Conservation (phyloP, 2,888 invertebrate genomes). For the Mythimna impura region DNA sequence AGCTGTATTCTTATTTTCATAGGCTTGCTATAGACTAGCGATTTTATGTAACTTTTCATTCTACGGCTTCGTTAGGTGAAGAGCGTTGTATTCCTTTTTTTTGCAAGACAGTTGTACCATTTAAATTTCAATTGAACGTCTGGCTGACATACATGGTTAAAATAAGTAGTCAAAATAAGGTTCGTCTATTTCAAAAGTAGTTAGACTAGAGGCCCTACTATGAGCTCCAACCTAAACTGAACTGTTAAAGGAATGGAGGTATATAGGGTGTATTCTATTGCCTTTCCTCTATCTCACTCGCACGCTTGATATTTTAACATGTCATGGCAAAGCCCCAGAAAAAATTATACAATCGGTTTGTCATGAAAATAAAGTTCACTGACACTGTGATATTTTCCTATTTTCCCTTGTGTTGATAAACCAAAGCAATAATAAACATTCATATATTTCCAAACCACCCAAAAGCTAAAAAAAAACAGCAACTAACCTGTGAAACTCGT, state of each 20-base stretch:
- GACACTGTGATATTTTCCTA: too few relatives aligned
- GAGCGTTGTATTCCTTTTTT: too few relatives aligned
- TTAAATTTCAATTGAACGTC: background rate
- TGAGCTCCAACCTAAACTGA: too few relatives aligned
- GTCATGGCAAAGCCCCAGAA: too few relatives aligned
- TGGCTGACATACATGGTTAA: background rate
- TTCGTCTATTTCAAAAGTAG: background rate
- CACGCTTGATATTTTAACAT: too few relatives aligned
- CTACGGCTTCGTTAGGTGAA: too few relatives aligned
- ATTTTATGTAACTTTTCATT: background rate
- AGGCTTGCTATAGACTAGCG: slow-evolving; percentile 13
- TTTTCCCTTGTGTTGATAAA: background rate
- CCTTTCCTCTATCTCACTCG: too few relatives aligned
- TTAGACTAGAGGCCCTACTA: too few relatives aligned
- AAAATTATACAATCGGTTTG: too few relatives aligned
- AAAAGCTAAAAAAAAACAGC: slow-evolving; percentile 18
- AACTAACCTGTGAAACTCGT: slow-evolving; percentile 23
- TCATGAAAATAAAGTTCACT: too few relatives aligned
- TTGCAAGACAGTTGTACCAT: background rate
- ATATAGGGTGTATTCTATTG: too few relatives aligned
- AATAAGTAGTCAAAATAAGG: background rate
- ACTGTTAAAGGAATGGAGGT: too few relatives aligned
- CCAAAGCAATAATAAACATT: slow-evolving; percentile 4
- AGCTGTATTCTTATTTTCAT: slow-evolving; percentile 36
- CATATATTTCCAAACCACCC: slow-evolving; percentile 23